Base-by-base conservation (phyloP, 2,113 vertebrate species). In the Chaetodon auriga region DNA sequence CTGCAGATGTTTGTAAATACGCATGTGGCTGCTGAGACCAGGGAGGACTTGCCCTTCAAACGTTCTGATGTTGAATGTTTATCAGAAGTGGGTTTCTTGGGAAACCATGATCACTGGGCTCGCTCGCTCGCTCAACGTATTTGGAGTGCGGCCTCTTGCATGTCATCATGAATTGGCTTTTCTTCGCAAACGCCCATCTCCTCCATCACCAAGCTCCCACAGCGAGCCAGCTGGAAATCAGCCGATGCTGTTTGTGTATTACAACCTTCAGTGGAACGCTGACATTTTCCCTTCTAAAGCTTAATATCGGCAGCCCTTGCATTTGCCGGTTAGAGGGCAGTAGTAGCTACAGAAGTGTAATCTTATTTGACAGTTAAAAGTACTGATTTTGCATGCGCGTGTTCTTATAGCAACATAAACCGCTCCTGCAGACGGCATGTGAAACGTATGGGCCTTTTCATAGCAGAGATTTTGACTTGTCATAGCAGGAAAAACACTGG, bases 1-100 rank as follows among this genome's bases (percentile, higher is more conserved):
- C 71, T 83, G 75, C 92, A 89, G 89, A 91, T 93, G 89, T 92
- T 92, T 90, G 88, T 91, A 81, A 90, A 91, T 55, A 85, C 19
- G 43, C 85, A 55, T 30, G 51, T 14, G 71, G 89, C 86, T 41
- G 61, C 76, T 25, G 62, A 79, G 75, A 57, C 61, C 83, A 48
- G 41, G 13, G 78, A 84, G 64, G 88, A 80, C 78, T 38, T 64
- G 68, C 66, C 86, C 89, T 82, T 89, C 88, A 89, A 91, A 90
- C 84, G 64, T 30, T 84, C 60, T 68, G 62, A 82, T 79, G 83
- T 46, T 65, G 71, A 75, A 75, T 75, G 85, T 90, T 91, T 90
- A 87, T 89, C 83, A 91, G 87, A 92, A 88, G 90, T 87, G 92
- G 91, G 63, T 89, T 90, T 63, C 54, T 84, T 38, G 69, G 84